A percentile compares a stretch with the other conserved stretches of the same genome.
Conservation (phyloP, 2,797 vertebrate genomes). For the Megaceryle alcyon region DNA sequence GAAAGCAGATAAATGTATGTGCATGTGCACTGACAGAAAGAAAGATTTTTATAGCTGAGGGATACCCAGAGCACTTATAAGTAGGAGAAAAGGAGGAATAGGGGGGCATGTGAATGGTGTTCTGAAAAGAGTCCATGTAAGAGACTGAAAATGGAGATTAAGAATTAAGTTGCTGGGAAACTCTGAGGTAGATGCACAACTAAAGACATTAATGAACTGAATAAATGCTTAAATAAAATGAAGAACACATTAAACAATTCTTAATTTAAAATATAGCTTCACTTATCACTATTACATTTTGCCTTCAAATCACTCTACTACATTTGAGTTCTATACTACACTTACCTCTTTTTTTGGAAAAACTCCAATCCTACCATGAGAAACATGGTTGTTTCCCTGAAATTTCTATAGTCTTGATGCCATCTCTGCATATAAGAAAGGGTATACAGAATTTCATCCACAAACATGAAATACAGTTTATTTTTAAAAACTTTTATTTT, state of each 20-base stretch:
- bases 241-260: background rate
- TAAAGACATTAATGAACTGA: background rate
- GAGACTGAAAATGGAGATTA: background rate
- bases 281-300: background rate
- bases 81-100: background rate
- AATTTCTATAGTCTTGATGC: slow-evolving; percentile 95
- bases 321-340: background rate
- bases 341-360: slow-evolving; percentile 94
- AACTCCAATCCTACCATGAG: slow-evolving; percentile 93
- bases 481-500: background rate
- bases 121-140: background rate
- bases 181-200: background rate
- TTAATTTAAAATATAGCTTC: background rate
- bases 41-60: background rate
- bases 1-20: background rate
- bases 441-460: slow-evolving; percentile 6
- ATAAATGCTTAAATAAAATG: background rate
- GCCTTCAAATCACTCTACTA: background rate
- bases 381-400: slow-evolving; percentile 92
- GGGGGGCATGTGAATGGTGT: accelerated
- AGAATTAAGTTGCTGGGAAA: background rate
- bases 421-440: slow-evolving; percentile 85
- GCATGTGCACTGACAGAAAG: background rate
- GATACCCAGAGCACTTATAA: background rate
- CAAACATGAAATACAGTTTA: background rate